Evolutionary conservation across 2,113 vertebrate species (phyloP).

Genomic region (Tor tambroides): DNA sequence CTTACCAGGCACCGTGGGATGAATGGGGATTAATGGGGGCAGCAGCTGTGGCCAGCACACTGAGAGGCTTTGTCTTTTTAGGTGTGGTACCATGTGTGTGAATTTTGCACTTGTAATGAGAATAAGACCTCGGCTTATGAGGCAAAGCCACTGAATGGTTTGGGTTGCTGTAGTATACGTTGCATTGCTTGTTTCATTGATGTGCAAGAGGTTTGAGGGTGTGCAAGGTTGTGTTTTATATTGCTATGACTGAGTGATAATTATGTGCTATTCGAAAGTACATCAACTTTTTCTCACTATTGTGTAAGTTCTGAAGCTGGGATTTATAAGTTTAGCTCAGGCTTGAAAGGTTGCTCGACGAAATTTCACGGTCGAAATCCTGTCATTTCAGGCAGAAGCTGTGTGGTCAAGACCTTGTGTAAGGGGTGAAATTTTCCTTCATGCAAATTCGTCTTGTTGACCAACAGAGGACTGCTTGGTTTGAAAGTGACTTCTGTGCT

Average conservation of each 20-base stretch:
- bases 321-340: background rate
- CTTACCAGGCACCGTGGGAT: slow-evolving; percentile 64
- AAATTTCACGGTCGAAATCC: too few relatives aligned
- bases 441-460: too few relatives aligned
- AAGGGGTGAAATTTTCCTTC: background rate
- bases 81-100: background rate
- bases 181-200: background rate
- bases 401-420: too few relatives aligned
- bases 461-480: too few relatives aligned
- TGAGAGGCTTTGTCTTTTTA: slow-evolving; percentile 13
- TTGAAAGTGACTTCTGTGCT: too few relatives aligned
- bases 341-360: background rate
- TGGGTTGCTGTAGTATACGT: background rate
- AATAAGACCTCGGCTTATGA: background rate
- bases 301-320: background rate
- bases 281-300: background rate
- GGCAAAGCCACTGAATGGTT: background rate
- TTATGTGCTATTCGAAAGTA: background rate
- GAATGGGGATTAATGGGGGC: slow-evolving; percentile 7
- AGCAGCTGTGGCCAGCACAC: background rate
- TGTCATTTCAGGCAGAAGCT: background rate
- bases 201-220: too few relatives aligned
- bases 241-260: background rate
- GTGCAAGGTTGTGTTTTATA: too few relatives aligned
- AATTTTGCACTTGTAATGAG: background rate